A percentile compares a stretch with the other conserved stretches of the same genome.
Conservation (phyloP, 92 coral and sea anemone genomes). For the Heteractis magnifica region DNA sequence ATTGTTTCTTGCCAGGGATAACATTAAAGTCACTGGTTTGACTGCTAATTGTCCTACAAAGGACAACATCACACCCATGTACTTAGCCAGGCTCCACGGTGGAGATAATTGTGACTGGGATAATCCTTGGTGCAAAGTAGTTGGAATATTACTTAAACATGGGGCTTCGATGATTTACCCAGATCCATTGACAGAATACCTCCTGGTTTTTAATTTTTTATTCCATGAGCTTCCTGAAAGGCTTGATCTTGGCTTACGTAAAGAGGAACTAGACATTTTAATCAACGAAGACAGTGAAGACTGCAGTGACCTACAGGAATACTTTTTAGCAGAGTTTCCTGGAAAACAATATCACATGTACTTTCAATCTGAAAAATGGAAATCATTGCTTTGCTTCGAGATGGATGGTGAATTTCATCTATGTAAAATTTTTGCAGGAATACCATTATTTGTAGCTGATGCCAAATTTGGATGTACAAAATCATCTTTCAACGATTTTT, state of each 20-base stretch:
- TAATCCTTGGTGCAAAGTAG: constrained; percentile 34
- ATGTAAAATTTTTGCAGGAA: too few species aligned
- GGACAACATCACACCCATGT: constrained; percentile 31
- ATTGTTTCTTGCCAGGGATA: constrained; percentile 2
- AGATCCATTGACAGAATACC: constrained; percentile 28
- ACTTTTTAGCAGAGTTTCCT: too few species aligned
- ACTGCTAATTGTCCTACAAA: constrained; percentile 29
- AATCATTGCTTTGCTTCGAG: too few species aligned
- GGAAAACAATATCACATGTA: too few species aligned
- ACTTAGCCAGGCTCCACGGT: constrained; percentile 30
- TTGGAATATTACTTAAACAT: not conserved
- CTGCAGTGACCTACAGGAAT: too few species aligned
- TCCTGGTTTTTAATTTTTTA: constrained; percentile 19
- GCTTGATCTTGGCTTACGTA: constrained; percentile 1
- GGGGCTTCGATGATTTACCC: constrained; percentile 28
- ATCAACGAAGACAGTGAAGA: too few species aligned
- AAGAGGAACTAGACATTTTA: not conserved
- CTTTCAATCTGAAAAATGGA: too few species aligned
- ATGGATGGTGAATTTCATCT: too few species aligned
- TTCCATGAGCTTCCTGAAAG: constrained; percentile 26
- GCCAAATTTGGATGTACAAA: not conserved
- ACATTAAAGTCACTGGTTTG: constrained; percentile 13
- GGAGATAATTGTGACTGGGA: constrained; percentile 35
- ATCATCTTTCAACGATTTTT: not conserved
- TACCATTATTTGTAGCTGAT: not conserved